Base-by-base conservation (phyloP, 2,797 vertebrate species). In the Sternotherus odoratus region DNA sequence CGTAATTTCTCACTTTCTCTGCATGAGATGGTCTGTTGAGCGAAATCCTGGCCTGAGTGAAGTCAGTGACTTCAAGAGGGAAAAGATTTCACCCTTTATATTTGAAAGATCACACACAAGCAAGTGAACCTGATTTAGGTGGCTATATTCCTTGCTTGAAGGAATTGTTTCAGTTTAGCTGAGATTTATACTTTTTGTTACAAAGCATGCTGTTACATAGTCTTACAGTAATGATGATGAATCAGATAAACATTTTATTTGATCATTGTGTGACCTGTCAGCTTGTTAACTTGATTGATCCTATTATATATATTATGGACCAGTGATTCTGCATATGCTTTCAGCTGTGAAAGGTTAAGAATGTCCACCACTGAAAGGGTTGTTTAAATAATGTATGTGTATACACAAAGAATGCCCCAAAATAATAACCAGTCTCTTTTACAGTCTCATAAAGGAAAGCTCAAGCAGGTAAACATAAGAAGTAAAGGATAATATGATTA, bases 11-110 rank as follows among this genome's bases (percentile, higher is more conserved):
- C 57, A 2, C 6, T 49, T 69, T 56, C 49, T 72, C 8, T 12
- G 7, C 1, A 3, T 3, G 54, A 15, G 3, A 49, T 30, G 4
- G 36, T 33, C 15, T 8, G 21, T 19, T 0, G 1, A 19, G 43
- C 48, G 54, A 79, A 81, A 77, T 50, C 8, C 75, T 50, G 16
- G 28, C 30, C 8, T 21, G 5, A 13, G 39, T 28, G 24, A 28
- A 28, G 26, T 60, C 30, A 79, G 36, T 50, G 16, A 33, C 78
- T 83, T 74, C 50, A 60, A 7, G 63, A 21, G 46, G 30, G 39
- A 75, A 75, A 75, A 75, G 15, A 28, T 30, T 75, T 75, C 15
- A 72, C 26, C 23, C 69, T 24, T 46, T 8, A 15, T 46, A 4
- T 74, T 15, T 74, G 21, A 46, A 43, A 87, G 79, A 75, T 5